A percentile compares a stretch with the other conserved stretches of the same genome.
Conservation (phyloP, 2,113 vertebrate genomes). For the Bambusicola thoracicus region DNA sequence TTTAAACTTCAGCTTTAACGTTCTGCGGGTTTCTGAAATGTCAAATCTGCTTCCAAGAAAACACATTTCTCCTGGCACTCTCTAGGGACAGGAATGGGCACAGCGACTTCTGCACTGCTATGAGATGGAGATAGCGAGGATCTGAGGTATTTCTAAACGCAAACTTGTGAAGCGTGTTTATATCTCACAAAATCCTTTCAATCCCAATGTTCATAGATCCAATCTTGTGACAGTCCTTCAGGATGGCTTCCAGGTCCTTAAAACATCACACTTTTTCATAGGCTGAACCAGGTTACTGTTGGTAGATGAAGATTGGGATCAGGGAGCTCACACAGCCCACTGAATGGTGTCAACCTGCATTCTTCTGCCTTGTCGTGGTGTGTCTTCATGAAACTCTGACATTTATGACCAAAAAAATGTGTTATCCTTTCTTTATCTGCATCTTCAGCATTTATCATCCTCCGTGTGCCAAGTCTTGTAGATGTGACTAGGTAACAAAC, state of each 20-base stretch:
- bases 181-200: not conserved
- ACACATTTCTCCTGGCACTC: not conserved
- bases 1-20: conserved; percentile 6
- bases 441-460: not conserved
- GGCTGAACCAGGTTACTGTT: not conserved
- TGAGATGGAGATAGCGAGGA: not conserved
- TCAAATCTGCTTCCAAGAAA: not conserved
- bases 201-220: not conserved
- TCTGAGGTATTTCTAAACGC: not conserved
- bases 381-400: not conserved
- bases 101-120: not conserved
- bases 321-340: not conserved
- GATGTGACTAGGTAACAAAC: not conserved
- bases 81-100: not conserved
- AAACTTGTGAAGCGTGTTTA: not conserved
- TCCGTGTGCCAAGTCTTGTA: not conserved
- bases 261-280: not conserved
- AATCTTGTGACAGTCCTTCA: not conserved
- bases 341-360: not conserved
- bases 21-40: conserved; percentile 10
- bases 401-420: not conserved
- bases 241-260: not conserved
- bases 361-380: not conserved
- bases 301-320: not conserved
- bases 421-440: not conserved